Base-by-base conservation (phyloP, 2,888 invertebrate genomes). In the Antheraea yamamai region DNA sequence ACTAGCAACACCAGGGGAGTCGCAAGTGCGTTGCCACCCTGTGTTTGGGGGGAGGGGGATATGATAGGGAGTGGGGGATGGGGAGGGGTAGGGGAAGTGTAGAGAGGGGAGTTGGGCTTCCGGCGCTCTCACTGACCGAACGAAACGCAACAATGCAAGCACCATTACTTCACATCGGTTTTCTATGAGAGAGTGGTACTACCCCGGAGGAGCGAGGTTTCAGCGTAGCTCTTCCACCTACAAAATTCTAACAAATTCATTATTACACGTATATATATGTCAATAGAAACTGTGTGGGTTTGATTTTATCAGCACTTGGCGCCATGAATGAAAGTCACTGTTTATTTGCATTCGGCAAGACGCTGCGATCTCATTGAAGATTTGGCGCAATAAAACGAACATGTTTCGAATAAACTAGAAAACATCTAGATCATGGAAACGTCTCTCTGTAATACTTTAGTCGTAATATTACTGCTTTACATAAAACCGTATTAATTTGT, bases 271-370 rank as follows among this genome's bases (percentile, higher is more conserved):
- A 70, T 20, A 30, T 66, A 16, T 70, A 39, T 20, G 70, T 70
- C 70, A 70, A 70, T 70, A 20, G 35, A 39, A 39, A 66, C 16
- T 0, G 70, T 6, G 70, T 70, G 39, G 39, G 70, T 39, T 66
- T 6, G 16, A 30, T 30, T 26, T 66, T 66, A 66, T 66, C 26
- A 26, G 14, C 4, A 66, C 30, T 30, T 30, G 64, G 64, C 64
- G 30, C 26, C 64, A 16, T 66, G 26, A 66, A 66, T 66, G 64
- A 66, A 66, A 66, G 30, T 30, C 64, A 30, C 2, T 66, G 26
- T 66, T 66, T 66, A 66, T 66, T 66, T 66, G 64, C 64, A 66
- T 66, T 66, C 64, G 16, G 6, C 64, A 66, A 66, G 64, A 66
- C 30, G 64, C 30, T 20, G 64, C 64, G 64, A 30, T 66, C 64